Percentiles rank a stretch among this genome's conserved stretches.
Conservation (phyloP, 2,888 invertebrate genomes). For the Drosophila yooni region DNA sequence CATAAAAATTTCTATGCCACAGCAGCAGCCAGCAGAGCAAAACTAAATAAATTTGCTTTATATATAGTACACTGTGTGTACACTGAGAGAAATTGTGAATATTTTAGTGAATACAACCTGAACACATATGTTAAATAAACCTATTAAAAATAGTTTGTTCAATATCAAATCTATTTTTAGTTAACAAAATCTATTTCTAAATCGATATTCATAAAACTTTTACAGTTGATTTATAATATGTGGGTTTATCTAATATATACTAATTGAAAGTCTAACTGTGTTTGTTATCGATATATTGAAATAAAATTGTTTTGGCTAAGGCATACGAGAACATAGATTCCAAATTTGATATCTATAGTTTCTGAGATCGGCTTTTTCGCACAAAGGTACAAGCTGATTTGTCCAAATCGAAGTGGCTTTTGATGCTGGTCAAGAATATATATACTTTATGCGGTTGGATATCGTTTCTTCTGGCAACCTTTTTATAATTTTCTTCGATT, state of each 20-base stretch:
- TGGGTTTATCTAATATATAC: rapidly evolving
- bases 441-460: not conserved
- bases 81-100: not conserved
- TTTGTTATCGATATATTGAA: not conserved
- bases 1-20: slow-evolving; percentile 38
- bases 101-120: rapidly evolving
- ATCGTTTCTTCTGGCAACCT: rapidly evolving
- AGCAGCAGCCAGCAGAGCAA: slow-evolving; percentile 25
- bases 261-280: not conserved
- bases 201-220: not conserved
- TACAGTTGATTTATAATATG: not conserved
- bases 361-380: not conserved
- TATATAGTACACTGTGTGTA: not conserved
- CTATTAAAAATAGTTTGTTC: rapidly evolving
- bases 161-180: not conserved
- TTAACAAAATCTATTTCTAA: not conserved
- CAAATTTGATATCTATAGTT: not conserved
- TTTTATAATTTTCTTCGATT: too few species aligned
- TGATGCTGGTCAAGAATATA: not conserved
- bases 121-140: not conserved
- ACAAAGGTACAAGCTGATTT: not conserved
- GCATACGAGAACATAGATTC: not conserved
- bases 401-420: not conserved
- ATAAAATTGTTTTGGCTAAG: not conserved
- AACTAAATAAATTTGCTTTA: slow-evolving; percentile 4